Conservation (phyloP, 2,888 invertebrate species). For the Lottia gigantea region DNA sequence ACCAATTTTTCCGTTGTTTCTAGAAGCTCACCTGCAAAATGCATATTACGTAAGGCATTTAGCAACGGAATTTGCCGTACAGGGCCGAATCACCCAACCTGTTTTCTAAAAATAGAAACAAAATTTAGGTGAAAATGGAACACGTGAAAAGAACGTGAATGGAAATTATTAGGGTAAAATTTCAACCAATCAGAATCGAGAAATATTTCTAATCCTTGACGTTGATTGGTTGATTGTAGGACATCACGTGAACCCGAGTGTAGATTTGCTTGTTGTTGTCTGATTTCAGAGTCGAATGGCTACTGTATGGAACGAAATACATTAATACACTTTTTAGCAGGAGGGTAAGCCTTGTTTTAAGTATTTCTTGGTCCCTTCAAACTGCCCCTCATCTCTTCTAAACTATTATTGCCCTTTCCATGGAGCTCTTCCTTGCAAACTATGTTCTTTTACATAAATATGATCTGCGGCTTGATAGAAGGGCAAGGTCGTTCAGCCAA, state of each 20-base stretch:
- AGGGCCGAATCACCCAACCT: no score
- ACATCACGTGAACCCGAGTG: slow-evolving; percentile 21
- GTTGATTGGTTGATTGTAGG: slow-evolving; percentile 26
- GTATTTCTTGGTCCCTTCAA: background rate
- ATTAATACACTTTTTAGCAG: slow-evolving; percentile 92
- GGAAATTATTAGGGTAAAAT: slow-evolving; percentile 7
- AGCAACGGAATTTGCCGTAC: no score
- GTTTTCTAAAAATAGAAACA: no score
- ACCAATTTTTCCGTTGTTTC: no score
- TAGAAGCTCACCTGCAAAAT: no score
- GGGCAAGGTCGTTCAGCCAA: background rate
- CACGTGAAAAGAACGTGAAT: slow-evolving; percentile 31
- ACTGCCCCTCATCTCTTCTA: no score
- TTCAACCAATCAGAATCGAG: slow-evolving; percentile 29
- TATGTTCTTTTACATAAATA: no score
- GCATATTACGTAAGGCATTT: no score
- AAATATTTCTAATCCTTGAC: slow-evolving; percentile 12
- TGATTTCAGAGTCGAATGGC: slow-evolving; percentile 28
- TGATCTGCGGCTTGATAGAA: background rate
- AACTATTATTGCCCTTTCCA: no score
- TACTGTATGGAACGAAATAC: slow-evolving; percentile 37
- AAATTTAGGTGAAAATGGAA: no score
- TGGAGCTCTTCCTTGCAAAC: no score
- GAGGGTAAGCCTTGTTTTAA: slow-evolving; percentile 82
- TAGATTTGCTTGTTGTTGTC: slow-evolving; percentile 20